Conservation (phyloP, 2,797 vertebrate species). For the Sebastes cheni region DNA sequence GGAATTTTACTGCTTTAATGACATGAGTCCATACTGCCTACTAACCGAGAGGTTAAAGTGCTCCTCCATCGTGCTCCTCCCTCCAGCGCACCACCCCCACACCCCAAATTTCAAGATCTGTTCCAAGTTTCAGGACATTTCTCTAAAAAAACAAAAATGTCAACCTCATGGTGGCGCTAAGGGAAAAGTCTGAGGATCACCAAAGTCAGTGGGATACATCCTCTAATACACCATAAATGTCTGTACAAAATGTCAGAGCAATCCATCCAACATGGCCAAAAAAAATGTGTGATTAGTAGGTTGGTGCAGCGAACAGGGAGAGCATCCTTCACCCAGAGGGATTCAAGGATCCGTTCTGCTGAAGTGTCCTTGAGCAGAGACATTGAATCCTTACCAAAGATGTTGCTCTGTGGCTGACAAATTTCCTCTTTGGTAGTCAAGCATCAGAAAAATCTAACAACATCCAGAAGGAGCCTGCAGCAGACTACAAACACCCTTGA, state of each 20-base stretch:
- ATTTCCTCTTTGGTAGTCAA: conserved; percentile 7
- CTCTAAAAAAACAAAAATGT: not conserved
- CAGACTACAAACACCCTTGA: not conserved
- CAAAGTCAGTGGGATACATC: not conserved
- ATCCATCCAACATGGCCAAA: not conserved
- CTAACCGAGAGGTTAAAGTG: too few relatives aligned
- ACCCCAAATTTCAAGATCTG: not conserved
- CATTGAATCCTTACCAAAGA: not conserved
- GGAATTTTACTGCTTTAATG: too few relatives aligned
- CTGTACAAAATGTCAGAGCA: not conserved
- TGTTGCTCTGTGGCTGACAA: not conserved
- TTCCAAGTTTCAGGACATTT: not conserved
- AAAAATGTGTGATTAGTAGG: not conserved
- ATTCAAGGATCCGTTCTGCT: not conserved
- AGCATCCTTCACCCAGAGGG: not conserved
- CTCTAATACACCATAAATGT: not conserved
- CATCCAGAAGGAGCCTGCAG: not conserved
- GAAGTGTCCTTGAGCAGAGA: conserved; percentile 15
- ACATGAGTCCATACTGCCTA: too few relatives aligned
- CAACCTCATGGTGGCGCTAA: not conserved
- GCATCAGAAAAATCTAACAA: not conserved
- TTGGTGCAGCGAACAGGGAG: not conserved
- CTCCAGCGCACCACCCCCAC: too few relatives aligned
- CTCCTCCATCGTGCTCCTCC: too few relatives aligned
- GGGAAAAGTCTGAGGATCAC: not conserved